Evolutionary conservation across 2,888 invertebrate genomes (phyloP).

Genomic region (Caenorhabditis sp.): DNA sequence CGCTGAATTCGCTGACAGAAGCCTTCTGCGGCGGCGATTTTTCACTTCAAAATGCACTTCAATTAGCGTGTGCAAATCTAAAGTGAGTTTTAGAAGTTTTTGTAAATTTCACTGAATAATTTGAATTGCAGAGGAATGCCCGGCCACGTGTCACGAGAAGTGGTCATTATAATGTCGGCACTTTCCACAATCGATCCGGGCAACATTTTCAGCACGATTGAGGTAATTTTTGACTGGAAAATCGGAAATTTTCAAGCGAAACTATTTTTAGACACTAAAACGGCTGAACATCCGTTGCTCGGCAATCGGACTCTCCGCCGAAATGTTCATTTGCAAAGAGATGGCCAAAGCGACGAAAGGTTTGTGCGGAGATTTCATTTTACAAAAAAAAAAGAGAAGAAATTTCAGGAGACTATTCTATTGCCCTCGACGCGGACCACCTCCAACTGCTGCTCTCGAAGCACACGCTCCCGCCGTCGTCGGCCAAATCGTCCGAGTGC

Average conservation of each 20-base stretch:
- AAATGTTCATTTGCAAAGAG: conserved; percentile 91
- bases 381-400: too few relatives aligned
- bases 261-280: conserved; percentile 81
- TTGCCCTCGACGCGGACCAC: conserved; percentile 89
- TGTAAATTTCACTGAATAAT: too few relatives aligned
- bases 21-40: conserved; percentile 90
- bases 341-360: conserved; percentile 88
- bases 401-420: conserved; percentile 82
- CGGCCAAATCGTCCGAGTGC: conserved; percentile 62
- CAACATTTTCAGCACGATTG: conserved; percentile 89
- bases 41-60: conserved; percentile 94
- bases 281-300: conserved; percentile 90
- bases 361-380: too few relatives aligned
- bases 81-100: too few relatives aligned
- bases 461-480: conserved; percentile 80
- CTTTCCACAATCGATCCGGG: conserved; percentile 97
- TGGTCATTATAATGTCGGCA: conserved; percentile 92
- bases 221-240: conserved; percentile 82
- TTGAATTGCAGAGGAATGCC: conserved; percentile 87
- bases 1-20: conserved; percentile 82
- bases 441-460: conserved; percentile 82
- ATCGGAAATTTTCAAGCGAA: neutral
- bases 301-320: conserved; percentile 94
- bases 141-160: conserved; percentile 93
- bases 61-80: conserved; percentile 88